Conservation (phyloP, 2,113 vertebrate species). For the Heterochromis multidens region DNA sequence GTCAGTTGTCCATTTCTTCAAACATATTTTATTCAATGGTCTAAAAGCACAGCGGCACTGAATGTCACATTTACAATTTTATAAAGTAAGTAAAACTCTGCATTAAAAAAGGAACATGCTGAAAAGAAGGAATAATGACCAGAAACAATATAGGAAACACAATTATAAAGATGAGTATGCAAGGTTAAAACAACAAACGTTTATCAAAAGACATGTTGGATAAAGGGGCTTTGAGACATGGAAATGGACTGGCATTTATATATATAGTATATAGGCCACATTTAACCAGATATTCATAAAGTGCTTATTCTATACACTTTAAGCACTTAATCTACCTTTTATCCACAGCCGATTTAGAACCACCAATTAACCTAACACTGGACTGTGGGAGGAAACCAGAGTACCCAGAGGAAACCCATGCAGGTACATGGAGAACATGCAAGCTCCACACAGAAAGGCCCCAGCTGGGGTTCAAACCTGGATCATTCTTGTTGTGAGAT, state of each 20-base stretch:
- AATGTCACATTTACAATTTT: too few relatives aligned
- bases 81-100: too few relatives aligned
- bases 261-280: neutral
- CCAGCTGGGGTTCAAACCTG: neutral
- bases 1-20: neutral
- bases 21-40: neutral
- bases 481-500: accelerated
- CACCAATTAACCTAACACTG: neutral
- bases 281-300: neutral
- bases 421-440: neutral
- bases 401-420: neutral
- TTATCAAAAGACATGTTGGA: neutral
- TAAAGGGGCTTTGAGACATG: neutral
- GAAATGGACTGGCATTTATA: neutral
- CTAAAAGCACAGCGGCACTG: too few relatives aligned
- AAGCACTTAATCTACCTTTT: too few relatives aligned
- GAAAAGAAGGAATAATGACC: neutral
- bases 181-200: neutral
- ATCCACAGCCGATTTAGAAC: neutral
- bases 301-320: too few relatives aligned
- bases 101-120: too few relatives aligned
- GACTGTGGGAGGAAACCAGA: neutral
- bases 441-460: neutral
- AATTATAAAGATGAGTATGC: neutral
- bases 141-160: neutral